A percentile compares a stretch with the other conserved stretches of the same genome.
These are phyloP conservation scores for Dolichoris vasculosae DNA, from an alignment of 1,140 invertebrate species.

Conservation along the genomic window DNA sequence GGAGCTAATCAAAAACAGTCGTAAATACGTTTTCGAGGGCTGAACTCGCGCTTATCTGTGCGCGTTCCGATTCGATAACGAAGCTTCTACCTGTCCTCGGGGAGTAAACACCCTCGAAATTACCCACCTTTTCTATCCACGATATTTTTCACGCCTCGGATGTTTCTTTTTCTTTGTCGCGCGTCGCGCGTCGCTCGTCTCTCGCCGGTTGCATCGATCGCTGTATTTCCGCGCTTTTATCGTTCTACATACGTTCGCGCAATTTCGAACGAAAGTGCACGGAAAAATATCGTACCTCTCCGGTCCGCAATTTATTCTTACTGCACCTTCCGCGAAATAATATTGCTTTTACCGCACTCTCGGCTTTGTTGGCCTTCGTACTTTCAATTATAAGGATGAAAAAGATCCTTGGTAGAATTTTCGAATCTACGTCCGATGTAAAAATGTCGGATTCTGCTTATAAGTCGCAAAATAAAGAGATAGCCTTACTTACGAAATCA, in stretches of 20 bases:
- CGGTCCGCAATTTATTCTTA: neutral
- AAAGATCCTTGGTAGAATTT: neutral
- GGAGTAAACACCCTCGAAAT: neutral
- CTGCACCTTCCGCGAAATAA: neutral
- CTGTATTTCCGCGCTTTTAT: neutral
- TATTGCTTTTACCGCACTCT: neutral
- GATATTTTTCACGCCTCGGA: neutral
- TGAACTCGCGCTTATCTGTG: neutral
- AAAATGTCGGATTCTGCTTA: neutral
- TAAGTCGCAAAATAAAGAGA: too few relatives aligned
- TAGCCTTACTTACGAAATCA: too few relatives aligned
- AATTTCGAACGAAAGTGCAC: neutral
- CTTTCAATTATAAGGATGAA: neutral
- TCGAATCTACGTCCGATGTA: neutral
- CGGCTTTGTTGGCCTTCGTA: neutral
- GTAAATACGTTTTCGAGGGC: constrained; percentile 41
- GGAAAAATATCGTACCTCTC: neutral
- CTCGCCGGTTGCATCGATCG: neutral
- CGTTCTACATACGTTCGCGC: neutral
- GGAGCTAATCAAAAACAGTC: constrained; percentile 45
- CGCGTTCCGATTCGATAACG: neutral
- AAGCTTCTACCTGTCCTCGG: neutral
- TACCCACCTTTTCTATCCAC: constrained; percentile 4
- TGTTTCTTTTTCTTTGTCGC: neutral
- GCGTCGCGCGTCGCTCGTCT: neutral